phyloP scores from a whole-genome alignment of 2,797 vertebrate species.

The Rhinoraja longicauda region DNA sequence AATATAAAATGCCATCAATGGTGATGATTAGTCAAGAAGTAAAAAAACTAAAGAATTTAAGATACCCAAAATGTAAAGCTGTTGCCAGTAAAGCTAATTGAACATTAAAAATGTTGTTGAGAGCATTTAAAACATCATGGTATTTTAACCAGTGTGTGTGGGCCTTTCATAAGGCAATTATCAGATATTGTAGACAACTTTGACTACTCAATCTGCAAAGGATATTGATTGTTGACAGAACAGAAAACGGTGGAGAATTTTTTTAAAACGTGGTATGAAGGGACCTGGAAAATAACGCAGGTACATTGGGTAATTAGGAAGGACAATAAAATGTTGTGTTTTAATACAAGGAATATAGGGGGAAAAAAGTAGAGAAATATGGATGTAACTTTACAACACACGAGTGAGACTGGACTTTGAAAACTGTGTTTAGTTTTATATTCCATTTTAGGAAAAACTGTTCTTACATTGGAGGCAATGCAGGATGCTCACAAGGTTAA shows the following conservation, averaged over 20 bases:
- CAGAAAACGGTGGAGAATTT: neutral
- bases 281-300: too few species aligned
- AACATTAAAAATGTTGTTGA: neutral
- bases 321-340: too few species aligned
- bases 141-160: neutral
- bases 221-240: neutral
- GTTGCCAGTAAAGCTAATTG: neutral
- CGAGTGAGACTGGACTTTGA: too few species aligned
- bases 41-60: neutral
- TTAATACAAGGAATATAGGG: too few species aligned
- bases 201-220: neutral
- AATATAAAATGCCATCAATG: neutral
- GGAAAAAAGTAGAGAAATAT: too few species aligned
- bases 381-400: too few species aligned
- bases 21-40: neutral
- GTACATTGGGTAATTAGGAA: too few species aligned
- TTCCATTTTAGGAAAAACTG: too few species aligned
- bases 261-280: too few species aligned
- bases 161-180: neutral
- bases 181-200: neutral
- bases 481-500: too few species aligned
- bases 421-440: too few species aligned
- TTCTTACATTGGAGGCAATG: too few species aligned
- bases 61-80: neutral
- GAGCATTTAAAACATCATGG: neutral